Evolutionary conservation across 2,888 invertebrate genomes (phyloP).

Genomic region (Strigamia transsilvanica): DNA sequence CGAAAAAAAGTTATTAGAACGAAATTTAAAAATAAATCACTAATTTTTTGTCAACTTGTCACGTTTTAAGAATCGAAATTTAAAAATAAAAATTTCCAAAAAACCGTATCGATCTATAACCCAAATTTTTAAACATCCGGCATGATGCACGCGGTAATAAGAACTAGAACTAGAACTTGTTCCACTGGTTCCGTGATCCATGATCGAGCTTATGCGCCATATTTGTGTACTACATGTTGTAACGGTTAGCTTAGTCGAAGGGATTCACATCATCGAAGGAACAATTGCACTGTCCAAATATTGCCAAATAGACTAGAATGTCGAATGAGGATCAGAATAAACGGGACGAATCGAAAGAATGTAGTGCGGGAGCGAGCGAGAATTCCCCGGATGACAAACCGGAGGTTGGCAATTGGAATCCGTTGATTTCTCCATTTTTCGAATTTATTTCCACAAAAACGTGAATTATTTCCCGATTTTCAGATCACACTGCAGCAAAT

Average conservation of each 20-base stretch:
- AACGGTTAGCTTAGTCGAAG: not conserved
- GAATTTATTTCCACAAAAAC: not conserved
- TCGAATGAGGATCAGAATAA: not conserved
- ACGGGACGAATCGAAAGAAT: not conserved
- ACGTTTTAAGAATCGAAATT: no score
- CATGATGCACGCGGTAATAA: not conserved
- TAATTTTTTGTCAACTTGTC: no score
- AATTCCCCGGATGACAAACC: not conserved
- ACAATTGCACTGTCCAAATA: not conserved
- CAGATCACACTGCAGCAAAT: constrained; percentile 70
- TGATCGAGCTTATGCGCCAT: not conserved
- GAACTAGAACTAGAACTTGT: not conserved
- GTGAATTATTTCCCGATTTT: not conserved
- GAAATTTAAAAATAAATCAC: no score
- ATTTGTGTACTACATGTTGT: not conserved
- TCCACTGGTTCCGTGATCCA: not conserved
- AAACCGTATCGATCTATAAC: no score
- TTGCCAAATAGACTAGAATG: not conserved
- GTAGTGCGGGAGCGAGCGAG: not conserved
- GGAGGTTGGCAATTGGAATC: not conserved
- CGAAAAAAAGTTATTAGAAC: no score
- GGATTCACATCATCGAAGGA: not conserved
- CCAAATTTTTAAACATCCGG: not conserved
- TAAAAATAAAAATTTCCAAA: no score
- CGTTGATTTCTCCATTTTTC: no score